Conservation (phyloP, 2,113 vertebrate species). For the Erpornis zantholeuca region DNA sequence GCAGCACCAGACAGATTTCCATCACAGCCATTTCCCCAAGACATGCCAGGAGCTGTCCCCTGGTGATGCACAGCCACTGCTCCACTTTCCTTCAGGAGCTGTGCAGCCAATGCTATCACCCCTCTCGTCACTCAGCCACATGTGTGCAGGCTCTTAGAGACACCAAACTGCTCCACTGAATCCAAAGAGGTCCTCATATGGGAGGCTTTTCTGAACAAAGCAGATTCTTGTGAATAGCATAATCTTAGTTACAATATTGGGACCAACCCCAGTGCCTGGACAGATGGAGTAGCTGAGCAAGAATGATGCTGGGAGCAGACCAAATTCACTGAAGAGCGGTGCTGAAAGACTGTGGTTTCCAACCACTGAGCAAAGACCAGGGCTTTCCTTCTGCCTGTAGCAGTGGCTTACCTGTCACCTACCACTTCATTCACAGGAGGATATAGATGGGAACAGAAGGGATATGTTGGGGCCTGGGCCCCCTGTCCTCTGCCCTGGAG, state of each 20-base stretch:
- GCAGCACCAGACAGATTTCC: not conserved
- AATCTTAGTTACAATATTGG: not conserved
- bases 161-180: not conserved
- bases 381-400: not conserved
- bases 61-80: too few relatives aligned
- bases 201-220: not conserved
- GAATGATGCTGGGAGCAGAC: not conserved
- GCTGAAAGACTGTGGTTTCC: not conserved
- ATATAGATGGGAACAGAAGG: not conserved
- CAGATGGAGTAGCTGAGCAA: not conserved
- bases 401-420: not conserved
- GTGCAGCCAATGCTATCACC: not conserved
- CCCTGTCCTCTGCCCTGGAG: too few relatives aligned
- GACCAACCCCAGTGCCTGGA: not conserved
- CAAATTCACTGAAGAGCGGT: not conserved
- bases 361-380: not conserved
- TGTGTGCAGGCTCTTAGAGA: not conserved
- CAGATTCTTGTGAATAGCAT: not conserved
- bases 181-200: not conserved
- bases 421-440: not conserved
- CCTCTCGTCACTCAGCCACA: not conserved
- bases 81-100: not conserved
- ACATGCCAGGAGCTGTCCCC: not conserved
- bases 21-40: rapidly evolving
- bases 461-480: too few relatives aligned